Evolutionary conservation across 64 coral and sea anemone genomes (phyloP), one percentile per base, ranked within the genome.

Genomic region (Actinia equina): DNA sequence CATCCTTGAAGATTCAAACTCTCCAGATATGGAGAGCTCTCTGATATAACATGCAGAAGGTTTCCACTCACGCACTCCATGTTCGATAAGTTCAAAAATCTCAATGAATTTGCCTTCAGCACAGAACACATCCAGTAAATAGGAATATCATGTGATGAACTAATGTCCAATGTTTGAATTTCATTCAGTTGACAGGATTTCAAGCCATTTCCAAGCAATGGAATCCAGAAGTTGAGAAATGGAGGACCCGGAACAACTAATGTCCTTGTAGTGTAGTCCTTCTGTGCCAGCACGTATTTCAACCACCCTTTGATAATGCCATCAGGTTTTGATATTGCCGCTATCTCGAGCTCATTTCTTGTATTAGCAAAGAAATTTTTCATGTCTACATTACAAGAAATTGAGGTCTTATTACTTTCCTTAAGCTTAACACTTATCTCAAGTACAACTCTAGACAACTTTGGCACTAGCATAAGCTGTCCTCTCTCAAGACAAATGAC

Each of bases 211-310:
- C 83, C 83, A 58, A 85, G 83, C 23, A 85, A 62, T 62, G 83
- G 59, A 85, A 85, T 85, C 83, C 83, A 85, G 25, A 58, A 85
- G 55, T 85, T 85, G 5, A 85, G 83, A 42, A 85, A 85, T 85
- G 83, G 83, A 37, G 49, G 49, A 2, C 53, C 83, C 27, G 83
- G n/a, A 7, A 59, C 55, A 58, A 17, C 83, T 42, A 85, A 6
- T 2, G 54, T 23, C 20, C 22, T 85, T 22, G 62, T 61, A 11
- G 83, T 62, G 62, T 85, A 63, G 14, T 42, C 45, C 52, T 85
- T 85, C 13, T 62, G 19, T 3, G 30, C 25, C 7, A 85, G 17
- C 17, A 63, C 17, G 27, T 61, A 57, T 44, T 61, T 85, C 19
- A 85, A 11, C 83, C 83, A 85, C 7, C 83, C 83, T 85, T 62